Evolutionary conservation across 2,797 vertebrate genomes (phyloP).

Genomic region (Labeo calbasu): DNA sequence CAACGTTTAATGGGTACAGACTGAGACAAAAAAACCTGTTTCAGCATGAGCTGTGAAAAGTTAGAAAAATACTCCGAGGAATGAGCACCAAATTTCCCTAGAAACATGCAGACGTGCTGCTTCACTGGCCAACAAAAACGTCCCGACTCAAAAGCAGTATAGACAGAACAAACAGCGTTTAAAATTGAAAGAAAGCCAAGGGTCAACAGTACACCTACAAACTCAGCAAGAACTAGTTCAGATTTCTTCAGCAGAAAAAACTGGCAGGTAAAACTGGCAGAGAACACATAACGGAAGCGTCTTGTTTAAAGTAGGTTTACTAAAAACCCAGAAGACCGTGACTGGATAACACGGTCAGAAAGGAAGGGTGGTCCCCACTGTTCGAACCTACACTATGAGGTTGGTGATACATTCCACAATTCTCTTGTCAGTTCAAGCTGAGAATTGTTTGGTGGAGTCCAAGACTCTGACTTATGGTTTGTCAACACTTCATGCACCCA

Average conservation of each 20-base stretch:
- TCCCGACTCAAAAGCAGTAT: constrained; percentile 15
- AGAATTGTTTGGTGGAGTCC: constrained; percentile 17
- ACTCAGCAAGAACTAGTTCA: neutral
- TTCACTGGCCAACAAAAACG: constrained; percentile 24
- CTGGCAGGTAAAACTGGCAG: neutral
- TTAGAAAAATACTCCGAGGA: constrained; percentile 14
- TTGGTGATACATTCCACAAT: constrained; percentile 22
- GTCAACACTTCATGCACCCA: constrained; percentile 29
- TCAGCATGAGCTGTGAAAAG: neutral
- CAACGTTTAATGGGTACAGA: neutral
- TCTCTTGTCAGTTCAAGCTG: neutral
- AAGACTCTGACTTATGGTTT: constrained; percentile 2
- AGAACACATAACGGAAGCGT: neutral
- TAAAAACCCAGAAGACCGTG: constrained; percentile 3
- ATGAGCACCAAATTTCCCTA: constrained; percentile 11
- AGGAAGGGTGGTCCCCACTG: constrained; percentile 41
- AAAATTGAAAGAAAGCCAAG: neutral
- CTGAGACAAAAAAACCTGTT: neutral
- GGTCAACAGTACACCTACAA: constrained; percentile 10
- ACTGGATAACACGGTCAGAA: neutral
- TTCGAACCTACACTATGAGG: neutral
- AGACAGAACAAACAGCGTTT: constrained; percentile 19
- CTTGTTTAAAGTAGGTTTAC: neutral
- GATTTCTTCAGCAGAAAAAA: neutral
- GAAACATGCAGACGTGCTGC: constrained; percentile 15